These are phyloP conservation scores for Pantherophis guttatus DNA, from an alignment of 2,113 vertebrate species.

Conservation along the genomic window DNA sequence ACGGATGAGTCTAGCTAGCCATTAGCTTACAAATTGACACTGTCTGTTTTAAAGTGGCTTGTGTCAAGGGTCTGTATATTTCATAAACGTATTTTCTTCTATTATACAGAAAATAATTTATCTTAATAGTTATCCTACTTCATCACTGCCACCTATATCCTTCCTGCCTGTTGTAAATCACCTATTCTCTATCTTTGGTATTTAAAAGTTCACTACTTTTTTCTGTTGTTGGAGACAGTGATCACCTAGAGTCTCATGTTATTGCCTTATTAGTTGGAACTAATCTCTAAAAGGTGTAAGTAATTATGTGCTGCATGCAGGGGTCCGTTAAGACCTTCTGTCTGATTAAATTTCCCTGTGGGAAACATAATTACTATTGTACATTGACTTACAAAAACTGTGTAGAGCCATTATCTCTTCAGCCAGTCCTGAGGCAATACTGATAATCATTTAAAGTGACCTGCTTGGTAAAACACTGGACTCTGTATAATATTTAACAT, in stretches of 20 bases:
- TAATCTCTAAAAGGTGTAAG: constrained; percentile 32
- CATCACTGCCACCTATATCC: constrained; percentile 13
- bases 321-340: constrained; percentile 44
- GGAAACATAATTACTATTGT: constrained; percentile 51
- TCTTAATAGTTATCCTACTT: not conserved
- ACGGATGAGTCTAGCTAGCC: not conserved
- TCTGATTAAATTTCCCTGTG: constrained; percentile 44
- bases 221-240: not conserved
- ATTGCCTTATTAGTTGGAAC: constrained; percentile 33
- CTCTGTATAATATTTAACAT: not conserved
- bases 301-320: constrained; percentile 44
- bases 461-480: constrained; percentile 9
- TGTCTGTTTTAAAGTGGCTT: not conserved
- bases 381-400: constrained; percentile 5
- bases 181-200: not conserved
- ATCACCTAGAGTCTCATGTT: constrained; percentile 22
- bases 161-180: not conserved
- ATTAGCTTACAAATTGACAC: not conserved
- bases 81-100: constrained; percentile 1
- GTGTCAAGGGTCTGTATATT: not conserved
- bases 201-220: constrained; percentile 7
- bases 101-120: not conserved
- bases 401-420: not conserved
- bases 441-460: not conserved
- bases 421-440: not conserved